These are phyloP conservation scores for Hirtodrosophila cameraria DNA, from an alignment of 2,888 invertebrate species.

Conservation along the genomic window DNA sequence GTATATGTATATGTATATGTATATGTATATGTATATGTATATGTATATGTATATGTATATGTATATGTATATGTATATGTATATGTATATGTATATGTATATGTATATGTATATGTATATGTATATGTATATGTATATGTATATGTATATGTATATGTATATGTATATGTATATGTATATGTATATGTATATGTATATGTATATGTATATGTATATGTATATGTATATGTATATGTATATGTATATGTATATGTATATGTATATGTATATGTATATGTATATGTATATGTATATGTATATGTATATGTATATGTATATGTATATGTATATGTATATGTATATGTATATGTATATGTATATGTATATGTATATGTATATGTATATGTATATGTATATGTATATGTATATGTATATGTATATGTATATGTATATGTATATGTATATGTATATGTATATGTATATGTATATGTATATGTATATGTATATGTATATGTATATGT, in stretches of 20 bases:
- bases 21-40: no score
- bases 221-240: no score
- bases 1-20: conserved; percentile 34
- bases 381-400: conserved; percentile 40
- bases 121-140: no score
- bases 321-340: no score
- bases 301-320: conserved; percentile 26
- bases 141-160: conserved; percentile 40
- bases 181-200: no score
- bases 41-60: no score
- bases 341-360: conserved; percentile 34
- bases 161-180: conserved; percentile 30
- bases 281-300: no score
- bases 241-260: conserved; percentile 34
- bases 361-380: no score
- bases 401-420: conserved; percentile 30
- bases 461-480: no score
- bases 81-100: no score
- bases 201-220: conserved; percentile 27
- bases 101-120: conserved; percentile 34
- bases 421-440: no score
- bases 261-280: no score
- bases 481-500: conserved; percentile 34
- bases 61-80: conserved; percentile 26
- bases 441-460: conserved; percentile 27